These are phyloP conservation scores for Pogoniulus pusillus DNA, from an alignment of 2,797 vertebrate species.

Conservation along the genomic window DNA sequence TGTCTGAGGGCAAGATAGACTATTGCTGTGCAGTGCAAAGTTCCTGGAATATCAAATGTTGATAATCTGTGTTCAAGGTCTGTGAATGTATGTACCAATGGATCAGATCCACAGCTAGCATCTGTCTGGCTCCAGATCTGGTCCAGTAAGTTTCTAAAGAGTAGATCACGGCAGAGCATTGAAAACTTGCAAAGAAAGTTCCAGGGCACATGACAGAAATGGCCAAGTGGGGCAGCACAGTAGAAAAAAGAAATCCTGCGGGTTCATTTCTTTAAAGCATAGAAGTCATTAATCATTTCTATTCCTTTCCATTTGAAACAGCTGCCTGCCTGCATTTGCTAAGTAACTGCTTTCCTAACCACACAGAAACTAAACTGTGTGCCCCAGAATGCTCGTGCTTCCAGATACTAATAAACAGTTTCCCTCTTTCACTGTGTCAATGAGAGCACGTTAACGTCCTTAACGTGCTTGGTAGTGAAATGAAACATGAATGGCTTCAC, in stretches of 20 bases:
- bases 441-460: slow-evolving; percentile 28
- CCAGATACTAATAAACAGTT: slow-evolving; percentile 59
- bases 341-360: slow-evolving; percentile 52
- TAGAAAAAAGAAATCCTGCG: slow-evolving; percentile 62
- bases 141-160: slow-evolving; percentile 64
- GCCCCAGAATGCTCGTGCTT: slow-evolving; percentile 42
- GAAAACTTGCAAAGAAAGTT: slow-evolving; percentile 59
- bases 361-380: slow-evolving; percentile 35
- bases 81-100: slow-evolving; percentile 41
- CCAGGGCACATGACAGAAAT: slow-evolving; percentile 56
- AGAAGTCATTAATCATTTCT: slow-evolving; percentile 68
- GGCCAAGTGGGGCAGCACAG: slow-evolving; percentile 61
- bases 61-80: slow-evolving; percentile 33
- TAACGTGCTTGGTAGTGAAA: slow-evolving; percentile 6
- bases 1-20: background rate
- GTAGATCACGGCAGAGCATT: slow-evolving; percentile 54
- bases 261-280: slow-evolving; percentile 65
- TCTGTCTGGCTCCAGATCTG: slow-evolving; percentile 62
- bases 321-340: slow-evolving; percentile 61
- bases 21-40: slow-evolving; percentile 21
- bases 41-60: slow-evolving; percentile 50
- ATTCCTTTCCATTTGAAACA: slow-evolving; percentile 66
- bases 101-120: slow-evolving; percentile 62
- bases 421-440: slow-evolving; percentile 34
- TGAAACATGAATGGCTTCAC: background rate